phyloP scores from a whole-genome alignment of 1,140 invertebrate genomes.

The Scaptomyza pallida region DNA sequence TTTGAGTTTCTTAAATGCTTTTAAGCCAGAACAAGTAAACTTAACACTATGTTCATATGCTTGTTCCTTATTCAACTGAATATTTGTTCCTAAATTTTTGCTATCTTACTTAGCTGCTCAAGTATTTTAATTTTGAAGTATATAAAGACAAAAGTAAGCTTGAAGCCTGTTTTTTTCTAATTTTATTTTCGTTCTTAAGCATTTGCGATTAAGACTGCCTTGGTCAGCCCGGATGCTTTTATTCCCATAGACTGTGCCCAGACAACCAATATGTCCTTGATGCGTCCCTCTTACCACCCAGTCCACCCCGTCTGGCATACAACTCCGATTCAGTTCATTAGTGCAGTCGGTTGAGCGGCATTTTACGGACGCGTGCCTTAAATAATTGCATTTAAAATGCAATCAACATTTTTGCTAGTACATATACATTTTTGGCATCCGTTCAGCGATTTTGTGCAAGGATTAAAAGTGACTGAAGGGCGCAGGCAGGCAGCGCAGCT shows the following conservation, averaged over 20 bases:
- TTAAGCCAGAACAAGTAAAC: too few species aligned
- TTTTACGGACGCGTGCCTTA: constrained; percentile 79
- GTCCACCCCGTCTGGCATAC: constrained; percentile 5
- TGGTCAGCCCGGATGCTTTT: constrained; percentile 10
- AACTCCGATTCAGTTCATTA: constrained; percentile 69
- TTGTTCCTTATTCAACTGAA: too few species aligned
- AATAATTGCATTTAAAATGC: constrained; percentile 82
- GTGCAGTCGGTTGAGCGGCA: constrained; percentile 77
- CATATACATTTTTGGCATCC: constrained; percentile 45
- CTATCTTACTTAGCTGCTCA: too few species aligned
- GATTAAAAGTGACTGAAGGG: constrained; percentile 25
- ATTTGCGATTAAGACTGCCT: constrained; percentile 64
- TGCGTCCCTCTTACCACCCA: neutral
- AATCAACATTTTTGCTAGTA: constrained; percentile 51
- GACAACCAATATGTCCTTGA: constrained; percentile 8
- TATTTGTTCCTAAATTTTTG: too few species aligned
- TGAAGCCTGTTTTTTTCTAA: constrained; percentile 16
- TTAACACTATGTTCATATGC: too few species aligned
- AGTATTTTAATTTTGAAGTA: neutral
- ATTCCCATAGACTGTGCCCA: neutral
- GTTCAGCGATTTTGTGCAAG: constrained; percentile 7
- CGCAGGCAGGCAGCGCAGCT: neutral
- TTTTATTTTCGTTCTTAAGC: constrained; percentile 25
- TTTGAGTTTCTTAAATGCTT: too few species aligned
- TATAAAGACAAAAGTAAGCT: neutral